Percentiles rank a stretch among this genome's conserved stretches.
phyloP scores from a whole-genome alignment of 2,797 vertebrate genomes.

The Parauchenoglanis ngamensis region DNA sequence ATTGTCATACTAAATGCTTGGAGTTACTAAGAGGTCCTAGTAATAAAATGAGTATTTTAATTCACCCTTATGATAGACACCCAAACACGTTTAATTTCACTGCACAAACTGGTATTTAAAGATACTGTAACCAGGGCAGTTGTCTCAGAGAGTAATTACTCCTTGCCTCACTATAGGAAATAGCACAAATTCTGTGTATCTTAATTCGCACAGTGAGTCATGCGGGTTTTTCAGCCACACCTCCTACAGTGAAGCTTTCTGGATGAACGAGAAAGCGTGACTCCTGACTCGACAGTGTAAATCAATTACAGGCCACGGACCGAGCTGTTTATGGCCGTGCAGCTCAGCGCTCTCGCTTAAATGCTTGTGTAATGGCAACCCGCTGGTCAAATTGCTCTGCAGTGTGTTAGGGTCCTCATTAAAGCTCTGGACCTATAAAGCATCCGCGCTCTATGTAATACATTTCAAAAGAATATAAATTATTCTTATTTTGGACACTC shows the following conservation, averaged over 20 bases:
- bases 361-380: neutral
- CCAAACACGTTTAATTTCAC: neutral
- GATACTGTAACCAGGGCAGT: too few relatives aligned
- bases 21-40: neutral
- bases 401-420: neutral
- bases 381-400: neutral
- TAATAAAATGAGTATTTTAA: neutral
- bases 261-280: neutral
- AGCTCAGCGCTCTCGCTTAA: slow-evolving; percentile 2
- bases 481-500: neutral
- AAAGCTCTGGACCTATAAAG: neutral
- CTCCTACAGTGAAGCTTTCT: neutral
- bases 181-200: neutral
- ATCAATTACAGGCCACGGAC: slow-evolving; percentile 17
- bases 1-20: neutral
- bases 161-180: neutral
- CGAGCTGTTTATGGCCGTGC: neutral
- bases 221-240: neutral
- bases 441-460: neutral
- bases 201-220: neutral
- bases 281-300: slow-evolving; percentile 5
- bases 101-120: neutral
- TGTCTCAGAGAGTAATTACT: neutral
- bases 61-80: neutral
- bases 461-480: neutral